Evolutionary conservation across 1,140 invertebrate genomes (phyloP), one percentile per base, ranked within the genome.

Genomic region (Caenorhabditis latens): DNA sequence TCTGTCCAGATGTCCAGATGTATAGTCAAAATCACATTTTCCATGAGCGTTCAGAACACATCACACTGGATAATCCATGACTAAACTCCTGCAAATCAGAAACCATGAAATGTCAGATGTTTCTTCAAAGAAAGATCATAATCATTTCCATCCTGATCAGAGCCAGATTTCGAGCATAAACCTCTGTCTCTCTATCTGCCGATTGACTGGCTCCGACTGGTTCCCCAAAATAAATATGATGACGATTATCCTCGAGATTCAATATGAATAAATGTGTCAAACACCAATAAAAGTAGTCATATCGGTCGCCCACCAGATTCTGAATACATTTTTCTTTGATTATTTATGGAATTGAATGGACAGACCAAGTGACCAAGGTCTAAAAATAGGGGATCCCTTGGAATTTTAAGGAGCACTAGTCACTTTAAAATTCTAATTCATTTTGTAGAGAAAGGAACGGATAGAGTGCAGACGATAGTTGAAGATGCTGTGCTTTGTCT

Each of bases 241-340:
- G 57, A 58, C 57, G 57, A 58, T 58, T 58, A 58, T 58, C 14
- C 6, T 58, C 1, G 13, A 53, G 50, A 53, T 53, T 53, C 50
- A 53, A 53, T 53, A 53, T 53, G n/a, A 58, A 42, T 13, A 65
- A 40, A 65, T 42, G 63, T 65, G 63, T 40, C 63, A 65, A 65
- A 65, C 63, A 40, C 32, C 40, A 61, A 21, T 9, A 11, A 61
- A 61, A 65, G 13, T 42, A 13, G 21, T 14, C 32, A 32, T 32
- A 32, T 32, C 32, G 32, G 24, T 65, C 63, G 24, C 63, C 63
- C 63, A 32, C 63, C 24, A 65, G 16, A 53, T 53, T 61, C 58
- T 32, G 58, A 61, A 65, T 65, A 65, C 63, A 65, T 65, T 4
- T 42, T 32, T 65, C 7, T 58, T 13, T 42, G 63, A 65, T 65